Conservation (phyloP, 2,888 invertebrate genomes). For the Luperina nickerlii region DNA sequence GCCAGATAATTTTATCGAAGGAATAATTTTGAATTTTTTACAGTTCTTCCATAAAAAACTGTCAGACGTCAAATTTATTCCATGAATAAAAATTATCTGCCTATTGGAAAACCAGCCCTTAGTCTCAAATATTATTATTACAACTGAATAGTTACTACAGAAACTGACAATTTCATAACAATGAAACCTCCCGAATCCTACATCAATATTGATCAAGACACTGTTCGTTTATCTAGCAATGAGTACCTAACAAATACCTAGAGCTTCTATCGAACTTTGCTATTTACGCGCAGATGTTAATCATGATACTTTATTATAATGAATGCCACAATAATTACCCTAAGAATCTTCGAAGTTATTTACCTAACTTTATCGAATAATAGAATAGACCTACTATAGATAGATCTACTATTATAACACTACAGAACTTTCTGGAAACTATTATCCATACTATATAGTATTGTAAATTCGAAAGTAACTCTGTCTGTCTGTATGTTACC, state of each 20-base stretch:
- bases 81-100: no score
- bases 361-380: constrained; percentile 16
- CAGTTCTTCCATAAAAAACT: no score
- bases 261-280: not conserved
- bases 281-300: constrained; percentile 3
- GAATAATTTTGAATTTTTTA: no score
- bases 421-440: constrained; percentile 38
- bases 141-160: not conserved
- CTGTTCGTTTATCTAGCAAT: constrained; percentile 1
- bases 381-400: no score
- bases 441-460: constrained; percentile 4
- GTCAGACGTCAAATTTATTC: no score
- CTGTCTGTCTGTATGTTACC: not conserved
- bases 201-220: constrained; percentile 23
- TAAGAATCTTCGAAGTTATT: constrained; percentile 40
- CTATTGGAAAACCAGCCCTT: no score
- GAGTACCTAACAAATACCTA: not conserved
- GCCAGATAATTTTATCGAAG: no score
- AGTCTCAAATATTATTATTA: not conserved
- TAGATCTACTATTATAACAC: constrained; percentile 28
- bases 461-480: not conserved
- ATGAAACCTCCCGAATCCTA: not conserved
- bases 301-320: constrained; percentile 11
- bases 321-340: constrained; percentile 31
- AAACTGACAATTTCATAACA: not conserved